Evolutionary conservation across 2,797 vertebrate species (phyloP).

Genomic region (Merluccius polli): DNA sequence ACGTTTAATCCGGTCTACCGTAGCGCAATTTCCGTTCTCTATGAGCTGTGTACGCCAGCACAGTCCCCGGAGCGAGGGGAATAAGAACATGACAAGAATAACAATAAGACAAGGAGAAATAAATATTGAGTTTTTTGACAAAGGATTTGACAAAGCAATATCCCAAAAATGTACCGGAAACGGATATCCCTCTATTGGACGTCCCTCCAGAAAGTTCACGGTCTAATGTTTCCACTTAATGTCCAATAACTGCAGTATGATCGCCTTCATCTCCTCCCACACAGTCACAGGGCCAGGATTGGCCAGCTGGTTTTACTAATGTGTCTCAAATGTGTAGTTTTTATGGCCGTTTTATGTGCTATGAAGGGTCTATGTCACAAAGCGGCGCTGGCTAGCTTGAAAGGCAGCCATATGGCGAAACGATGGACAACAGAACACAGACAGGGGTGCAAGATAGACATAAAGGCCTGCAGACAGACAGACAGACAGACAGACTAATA

Average conservation of each 20-base stretch:
- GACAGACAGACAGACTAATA: background rate
- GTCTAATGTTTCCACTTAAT: conserved; percentile 19
- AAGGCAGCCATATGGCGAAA: conserved; percentile 8
- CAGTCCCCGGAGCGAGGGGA: too few species aligned
- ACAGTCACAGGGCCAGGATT: conserved; percentile 3
- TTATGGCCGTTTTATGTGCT: conserved; percentile 10
- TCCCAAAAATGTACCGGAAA: too few species aligned
- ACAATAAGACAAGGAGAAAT: background rate
- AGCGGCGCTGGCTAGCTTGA: background rate
- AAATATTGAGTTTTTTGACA: background rate
- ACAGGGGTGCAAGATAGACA: background rate
- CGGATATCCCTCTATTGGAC: too few species aligned
- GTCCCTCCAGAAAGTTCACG: background rate
- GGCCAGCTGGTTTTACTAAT: conserved; percentile 12
- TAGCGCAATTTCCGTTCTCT: background rate
- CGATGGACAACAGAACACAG: background rate
- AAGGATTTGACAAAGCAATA: too few species aligned
- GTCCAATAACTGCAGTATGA: conserved; percentile 4
- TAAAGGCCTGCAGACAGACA: background rate
- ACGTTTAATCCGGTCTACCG: background rate
- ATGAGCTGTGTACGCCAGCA: too few species aligned
- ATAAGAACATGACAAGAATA: background rate
- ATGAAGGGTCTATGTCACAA: background rate
- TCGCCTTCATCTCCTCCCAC: conserved; percentile 1
- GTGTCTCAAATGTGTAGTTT: conserved; percentile 14